Base-by-base conservation (phyloP, 2,888 invertebrate genomes). In the Oeneis ivallda region DNA sequence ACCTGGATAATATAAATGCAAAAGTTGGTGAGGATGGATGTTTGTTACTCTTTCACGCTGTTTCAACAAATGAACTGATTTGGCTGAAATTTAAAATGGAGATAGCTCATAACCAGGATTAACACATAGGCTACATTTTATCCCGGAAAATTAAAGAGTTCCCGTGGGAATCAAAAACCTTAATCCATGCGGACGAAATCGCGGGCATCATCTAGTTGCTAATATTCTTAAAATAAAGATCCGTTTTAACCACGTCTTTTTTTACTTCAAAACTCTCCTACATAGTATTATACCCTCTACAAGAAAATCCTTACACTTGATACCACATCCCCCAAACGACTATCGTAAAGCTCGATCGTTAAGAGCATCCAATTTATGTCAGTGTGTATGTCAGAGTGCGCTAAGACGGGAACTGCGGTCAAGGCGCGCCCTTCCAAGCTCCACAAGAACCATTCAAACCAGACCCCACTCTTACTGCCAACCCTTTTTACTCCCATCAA, bases 391-490 rank as follows among this genome's bases (percentile, higher is more conserved):
- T 72, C 74, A 71, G 72, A 71, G 73, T 69, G 72, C 70, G 73
- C 77, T 77, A 82, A 84, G 84, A 82, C 75, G 78, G 74, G 76
- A 77, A 62, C 75, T 81, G 84, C 80, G 85, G 85, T 85, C 80
- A 80, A 74, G 78, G 73, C 78, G 78, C 76, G 76, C 80, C 85
- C 82, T 81, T 78, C 78, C 83, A 77, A 83, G 78, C 82, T 74
- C 81, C 80, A 72, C 74, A 15, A 72, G 64, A 66, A 65, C 89
- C 86, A 85, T 62, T 75, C 49, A 68, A 73, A 59, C 53, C 13
- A 70, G 73, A 72, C 56, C 73, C 68, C 69, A 70, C 74, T 79
- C 71, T 72, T 68, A 73, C 74, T 70, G 71, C 78, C 79, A 74
- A 71, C 75, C 71, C 69, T 74, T 77, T 74, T 71, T 71, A 76